These are phyloP conservation scores for Ivindomyrus marchei DNA, from an alignment of 2,113 vertebrate genomes.

Conservation along the genomic window DNA sequence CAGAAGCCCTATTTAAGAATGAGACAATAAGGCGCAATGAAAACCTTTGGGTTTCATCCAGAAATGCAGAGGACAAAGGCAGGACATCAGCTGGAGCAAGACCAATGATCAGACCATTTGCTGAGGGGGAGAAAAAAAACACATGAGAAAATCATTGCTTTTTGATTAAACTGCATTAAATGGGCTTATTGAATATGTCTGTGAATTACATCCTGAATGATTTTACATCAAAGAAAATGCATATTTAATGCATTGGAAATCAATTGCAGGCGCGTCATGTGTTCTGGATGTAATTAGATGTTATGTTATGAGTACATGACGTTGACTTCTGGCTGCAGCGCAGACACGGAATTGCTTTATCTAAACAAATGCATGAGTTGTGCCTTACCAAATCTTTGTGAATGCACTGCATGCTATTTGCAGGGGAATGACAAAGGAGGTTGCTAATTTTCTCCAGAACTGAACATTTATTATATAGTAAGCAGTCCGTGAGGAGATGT, in stretches of 20 bases:
- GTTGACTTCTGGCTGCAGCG: background rate
- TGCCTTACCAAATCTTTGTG: background rate
- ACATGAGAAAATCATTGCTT: background rate
- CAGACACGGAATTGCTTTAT: background rate
- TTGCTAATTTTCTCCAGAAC: background rate
- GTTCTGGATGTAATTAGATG: constrained; percentile 2
- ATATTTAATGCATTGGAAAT: constrained; percentile 30
- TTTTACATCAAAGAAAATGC: constrained; percentile 26
- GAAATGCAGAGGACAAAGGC: background rate
- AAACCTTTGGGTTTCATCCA: background rate
- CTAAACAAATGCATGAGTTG: background rate
- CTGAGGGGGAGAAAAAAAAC: background rate
- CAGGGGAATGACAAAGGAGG: background rate
- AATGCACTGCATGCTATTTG: background rate
- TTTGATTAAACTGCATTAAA: constrained; percentile 20
- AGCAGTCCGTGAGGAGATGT: background rate
- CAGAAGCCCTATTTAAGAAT: background rate
- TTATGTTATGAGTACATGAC: background rate
- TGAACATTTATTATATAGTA: background rate
- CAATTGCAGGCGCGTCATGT: constrained; percentile 1
- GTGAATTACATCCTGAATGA: constrained; percentile 23
- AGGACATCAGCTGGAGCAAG: constrained; percentile 2
- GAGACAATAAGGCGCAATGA: background rate
- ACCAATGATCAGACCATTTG: background rate
- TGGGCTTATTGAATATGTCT: background rate